Conservation (phyloP, 2,888 invertebrate genomes). For the Diarsia brunnea region DNA sequence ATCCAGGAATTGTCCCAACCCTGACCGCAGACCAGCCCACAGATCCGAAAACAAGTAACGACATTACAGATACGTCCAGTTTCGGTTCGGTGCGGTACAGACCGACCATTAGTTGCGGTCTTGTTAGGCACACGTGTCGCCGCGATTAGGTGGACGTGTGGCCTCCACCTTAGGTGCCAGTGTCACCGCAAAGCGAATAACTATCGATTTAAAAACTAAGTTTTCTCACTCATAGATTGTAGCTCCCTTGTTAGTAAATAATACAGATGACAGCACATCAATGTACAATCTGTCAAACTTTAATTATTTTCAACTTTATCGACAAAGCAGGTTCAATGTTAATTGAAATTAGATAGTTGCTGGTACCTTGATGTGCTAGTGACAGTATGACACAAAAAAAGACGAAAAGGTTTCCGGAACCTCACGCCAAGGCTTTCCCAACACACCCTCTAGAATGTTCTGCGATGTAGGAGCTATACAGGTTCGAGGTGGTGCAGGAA, state of each 20-base stretch:
- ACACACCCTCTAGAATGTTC: not conserved
- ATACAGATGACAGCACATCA: too few relatives aligned
- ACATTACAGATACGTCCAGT: slow-evolving; percentile 52
- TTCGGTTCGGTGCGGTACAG: slow-evolving; percentile 47
- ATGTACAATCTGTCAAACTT: too few relatives aligned
- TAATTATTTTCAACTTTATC: too few relatives aligned
- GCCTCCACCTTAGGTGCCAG: slow-evolving; percentile 35
- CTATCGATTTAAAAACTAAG: not conserved
- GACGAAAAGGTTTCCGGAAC: not conserved
- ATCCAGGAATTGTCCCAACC: not conserved
- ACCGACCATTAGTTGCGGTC: slow-evolving; percentile 70
- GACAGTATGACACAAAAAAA: not conserved
- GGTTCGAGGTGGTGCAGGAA: not conserved
- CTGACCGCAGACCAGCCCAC: slow-evolving; percentile 21
- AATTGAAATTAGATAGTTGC: too few relatives aligned
- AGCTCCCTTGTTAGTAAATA: not conserved
- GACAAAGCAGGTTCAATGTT: too few relatives aligned
- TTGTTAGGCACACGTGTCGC: slow-evolving; percentile 62
- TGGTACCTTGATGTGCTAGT: too few relatives aligned
- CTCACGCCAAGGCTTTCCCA: not conserved
- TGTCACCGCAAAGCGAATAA: not conserved
- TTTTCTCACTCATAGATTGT: not conserved
- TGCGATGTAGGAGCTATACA: not conserved
- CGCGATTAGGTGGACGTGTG: slow-evolving; percentile 60
- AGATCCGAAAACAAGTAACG: slow-evolving; percentile 43